Conservation (phyloP, 2,888 invertebrate genomes). For the Pterostichus niger region DNA sequence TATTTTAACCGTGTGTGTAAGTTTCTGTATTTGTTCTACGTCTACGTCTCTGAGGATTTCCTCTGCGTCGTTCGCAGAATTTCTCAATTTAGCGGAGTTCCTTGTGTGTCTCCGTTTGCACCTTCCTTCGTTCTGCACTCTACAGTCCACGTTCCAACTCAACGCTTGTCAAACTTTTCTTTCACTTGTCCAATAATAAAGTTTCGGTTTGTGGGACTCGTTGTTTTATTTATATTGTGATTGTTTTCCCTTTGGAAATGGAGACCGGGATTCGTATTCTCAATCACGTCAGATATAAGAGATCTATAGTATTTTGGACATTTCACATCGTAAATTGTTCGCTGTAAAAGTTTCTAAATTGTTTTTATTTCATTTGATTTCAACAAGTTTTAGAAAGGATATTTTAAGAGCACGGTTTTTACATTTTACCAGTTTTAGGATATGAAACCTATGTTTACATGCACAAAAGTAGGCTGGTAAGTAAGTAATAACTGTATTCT, state of each 20-base stretch:
- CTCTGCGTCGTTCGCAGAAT: slow-evolving; percentile 41
- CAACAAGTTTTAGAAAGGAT: too few species aligned
- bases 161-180: slow-evolving; percentile 35
- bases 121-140: background rate
- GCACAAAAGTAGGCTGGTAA: too few species aligned
- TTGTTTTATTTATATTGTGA: slow-evolving; percentile 28
- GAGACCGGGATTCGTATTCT: too few species aligned
- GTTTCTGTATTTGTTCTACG: slow-evolving; percentile 23
- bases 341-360: too few species aligned
- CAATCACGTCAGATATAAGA: too few species aligned
- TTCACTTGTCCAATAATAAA: slow-evolving; percentile 27
- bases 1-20: slow-evolving; percentile 18
- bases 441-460: too few species aligned
- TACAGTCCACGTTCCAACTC: background rate
- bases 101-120: slow-evolving; percentile 22
- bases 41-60: slow-evolving; percentile 28
- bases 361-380: too few species aligned
- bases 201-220: slow-evolving; percentile 12
- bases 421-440: too few species aligned
- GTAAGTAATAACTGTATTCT: too few species aligned
- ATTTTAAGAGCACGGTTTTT: too few species aligned
- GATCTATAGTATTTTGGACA: too few species aligned
- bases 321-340: too few species aligned
- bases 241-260: background rate
- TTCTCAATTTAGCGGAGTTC: slow-evolving; percentile 49